These are phyloP conservation scores for Napeogenes sylphis DNA, from an alignment of 2,888 invertebrate species.

Conservation along the genomic window DNA sequence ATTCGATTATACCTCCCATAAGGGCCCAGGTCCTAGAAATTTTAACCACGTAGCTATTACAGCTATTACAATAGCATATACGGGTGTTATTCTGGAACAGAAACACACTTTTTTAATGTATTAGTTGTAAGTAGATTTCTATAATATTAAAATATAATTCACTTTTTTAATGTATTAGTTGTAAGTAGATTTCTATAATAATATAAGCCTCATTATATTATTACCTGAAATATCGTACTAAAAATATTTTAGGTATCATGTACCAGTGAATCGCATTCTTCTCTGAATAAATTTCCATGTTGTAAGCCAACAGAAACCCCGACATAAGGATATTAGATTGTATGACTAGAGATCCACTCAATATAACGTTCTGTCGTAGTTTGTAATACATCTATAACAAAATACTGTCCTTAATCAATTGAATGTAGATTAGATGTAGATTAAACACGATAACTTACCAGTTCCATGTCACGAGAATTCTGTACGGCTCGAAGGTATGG, in stretches of 20 bases:
- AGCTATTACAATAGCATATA: constrained; percentile 39
- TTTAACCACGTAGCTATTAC: constrained; percentile 45
- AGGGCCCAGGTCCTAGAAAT: constrained; percentile 53
- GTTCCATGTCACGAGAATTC: constrained; percentile 36
- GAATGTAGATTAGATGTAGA: neutral
- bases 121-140: neutral
- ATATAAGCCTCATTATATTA: neutral
- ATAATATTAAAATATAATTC: too few relatives aligned
- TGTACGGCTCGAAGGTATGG: constrained; percentile 4
- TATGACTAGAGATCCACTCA: constrained; percentile 37
- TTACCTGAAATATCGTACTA: constrained; percentile 44
- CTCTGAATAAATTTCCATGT: constrained; percentile 34
- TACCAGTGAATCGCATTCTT: constrained; percentile 32
- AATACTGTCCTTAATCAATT: constrained; percentile 10
- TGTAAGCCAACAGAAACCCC: constrained; percentile 40
- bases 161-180: too few relatives aligned
- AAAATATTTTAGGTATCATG: constrained; percentile 31
- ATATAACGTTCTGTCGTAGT: constrained; percentile 18
- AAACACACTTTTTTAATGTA: neutral
- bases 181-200: neutral
- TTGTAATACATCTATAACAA: constrained; percentile 27
- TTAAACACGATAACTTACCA: constrained; percentile 30
- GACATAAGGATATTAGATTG: constrained; percentile 43
- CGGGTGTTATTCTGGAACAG: constrained; percentile 40
- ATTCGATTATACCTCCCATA: constrained; percentile 45